phyloP scores from a whole-genome alignment of 2,797 vertebrate genomes.

The Macroramphosus scolopax region DNA sequence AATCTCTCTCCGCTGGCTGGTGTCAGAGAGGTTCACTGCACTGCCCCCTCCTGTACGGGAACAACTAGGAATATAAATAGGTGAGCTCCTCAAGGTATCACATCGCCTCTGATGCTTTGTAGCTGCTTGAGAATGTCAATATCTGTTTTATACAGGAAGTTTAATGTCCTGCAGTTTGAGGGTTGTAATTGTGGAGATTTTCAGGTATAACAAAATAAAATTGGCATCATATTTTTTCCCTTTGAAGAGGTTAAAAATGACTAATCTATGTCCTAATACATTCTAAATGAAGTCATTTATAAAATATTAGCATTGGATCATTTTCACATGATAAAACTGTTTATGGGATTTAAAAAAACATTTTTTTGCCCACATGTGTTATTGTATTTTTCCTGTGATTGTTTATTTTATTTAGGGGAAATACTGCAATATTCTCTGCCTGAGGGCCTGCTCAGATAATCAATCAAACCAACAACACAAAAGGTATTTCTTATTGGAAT shows the following conservation, averaged over 20 bases:
- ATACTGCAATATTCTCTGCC: background rate
- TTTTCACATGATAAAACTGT: constrained; percentile 3
- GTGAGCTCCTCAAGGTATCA: constrained; percentile 65
- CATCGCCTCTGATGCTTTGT: constrained; percentile 55
- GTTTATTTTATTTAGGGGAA: background rate
- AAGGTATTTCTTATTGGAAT: background rate
- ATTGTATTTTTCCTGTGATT: background rate
- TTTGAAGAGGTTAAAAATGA: constrained; percentile 8
- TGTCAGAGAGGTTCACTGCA: constrained; percentile 64
- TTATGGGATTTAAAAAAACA: too few species aligned
- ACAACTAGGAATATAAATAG: constrained; percentile 71
- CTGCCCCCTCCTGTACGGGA: constrained; percentile 64
- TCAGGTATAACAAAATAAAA: constrained; percentile 29
- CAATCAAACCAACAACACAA: constrained; percentile 23
- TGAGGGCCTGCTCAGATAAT: constrained; percentile 2
- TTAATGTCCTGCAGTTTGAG: constrained; percentile 55
- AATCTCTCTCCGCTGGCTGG: constrained; percentile 53
- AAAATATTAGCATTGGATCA: too few species aligned
- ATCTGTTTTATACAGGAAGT: constrained; percentile 55
- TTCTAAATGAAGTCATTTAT: too few species aligned
- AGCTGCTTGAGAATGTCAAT: constrained; percentile 66
- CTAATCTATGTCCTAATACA: background rate
- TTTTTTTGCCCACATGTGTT: background rate
- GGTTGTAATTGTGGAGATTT: constrained; percentile 48
- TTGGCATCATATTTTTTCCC: constrained; percentile 5